Base-by-base conservation (phyloP, 2,888 invertebrate genomes). In the Rhagonycha fulva region DNA sequence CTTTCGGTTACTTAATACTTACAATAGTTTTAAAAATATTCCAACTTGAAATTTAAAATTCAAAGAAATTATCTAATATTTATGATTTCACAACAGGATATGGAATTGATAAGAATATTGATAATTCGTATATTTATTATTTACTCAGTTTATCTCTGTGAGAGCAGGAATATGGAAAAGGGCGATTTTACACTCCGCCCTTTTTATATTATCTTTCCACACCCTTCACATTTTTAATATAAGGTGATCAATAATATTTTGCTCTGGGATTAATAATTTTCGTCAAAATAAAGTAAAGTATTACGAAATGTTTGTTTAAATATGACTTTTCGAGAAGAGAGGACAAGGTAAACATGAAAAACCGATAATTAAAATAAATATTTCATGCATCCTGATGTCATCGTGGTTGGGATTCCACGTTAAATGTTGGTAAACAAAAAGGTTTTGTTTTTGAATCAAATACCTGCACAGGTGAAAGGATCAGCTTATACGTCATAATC, bases 71-170 rank as follows among this genome's bases (percentile, higher is more conserved):
- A 72, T 68, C 28, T 68, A 70, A 67, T 14, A 26, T 60, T 61
- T 30, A 69, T 62, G 71, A 28, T 62, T 68, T 32, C 68, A 11
- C 19, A 61, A 66, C 71, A 32, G 68, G 68, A 67, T 75, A 71
- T 19, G n/a, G 24, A 72, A 60, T 70, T 72, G 74, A 74, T 70
- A 70, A 71, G 62, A 61, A 70, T 28, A 62, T 28, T 24, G 32
- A 14, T n/a, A 67, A n/a, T 68, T n/a, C 47, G 47, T 47, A 61
- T 74, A 61, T 74, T 74, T 66, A 19, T 62, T 76, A 68, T 74
- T 76, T 76, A 71, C 28, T 60, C 14, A 60, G 10, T 71, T 76
- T 76, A 74, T 74, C 76, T 73, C 67, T 66, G 73, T 76, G 73
- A 30, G 73, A 75, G 69, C 72, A 76, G 47, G 23, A 67, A 71